Base-by-base conservation (phyloP, 2,113 vertebrate genomes). In the Lucifuga dentata region DNA sequence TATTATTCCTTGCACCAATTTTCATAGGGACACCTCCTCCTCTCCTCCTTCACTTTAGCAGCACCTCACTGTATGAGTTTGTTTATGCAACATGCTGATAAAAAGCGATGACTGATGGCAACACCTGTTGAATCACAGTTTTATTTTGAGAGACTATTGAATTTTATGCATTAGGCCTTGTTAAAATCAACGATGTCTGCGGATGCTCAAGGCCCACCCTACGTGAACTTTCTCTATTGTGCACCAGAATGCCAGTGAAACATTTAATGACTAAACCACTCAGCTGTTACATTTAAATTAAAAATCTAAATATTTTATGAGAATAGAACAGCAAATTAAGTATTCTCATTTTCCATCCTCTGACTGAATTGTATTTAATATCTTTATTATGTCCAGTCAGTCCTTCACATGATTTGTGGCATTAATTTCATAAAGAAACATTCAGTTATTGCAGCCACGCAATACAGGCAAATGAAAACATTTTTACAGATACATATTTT, bases 111-210 rank as follows among this genome's bases (percentile, higher is more conserved):
- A 91, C 23, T 73, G 85, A 89, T 76, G 39, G 84, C 68, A 84
- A 60, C 90, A 91, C 83, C 87, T 91, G 90, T 55, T 75, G 73
- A 73, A 70, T 67, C 79, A 62, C 40, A 56, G 59, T 79, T 84
- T 88, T 79, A 86, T 88, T 86, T 83, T 48, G 35, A 64, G 53
- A 49, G 35, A 38, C 66, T 66, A 68, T 79, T 88, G 45, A 56
- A 57, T 78, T 89, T 82, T 86, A 83, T 79, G 66, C 41, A 24
- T 59, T 24, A 9, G 13, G 5, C 23, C 21, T 43, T 0, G 5
- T 8, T 75, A 23, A 51, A 74, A 68, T 80, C 45, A 21, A 38
- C 60, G 23, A 45, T 55, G 29, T 46, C 5, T 21, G 12, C 51
- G 26, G 35, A 65, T 6, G 6, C 49, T 46, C 40, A 9, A 24